These are phyloP conservation scores for Phrynosoma blainvillii DNA, from an alignment of 2,113 vertebrate genomes.

Conservation along the genomic window DNA sequence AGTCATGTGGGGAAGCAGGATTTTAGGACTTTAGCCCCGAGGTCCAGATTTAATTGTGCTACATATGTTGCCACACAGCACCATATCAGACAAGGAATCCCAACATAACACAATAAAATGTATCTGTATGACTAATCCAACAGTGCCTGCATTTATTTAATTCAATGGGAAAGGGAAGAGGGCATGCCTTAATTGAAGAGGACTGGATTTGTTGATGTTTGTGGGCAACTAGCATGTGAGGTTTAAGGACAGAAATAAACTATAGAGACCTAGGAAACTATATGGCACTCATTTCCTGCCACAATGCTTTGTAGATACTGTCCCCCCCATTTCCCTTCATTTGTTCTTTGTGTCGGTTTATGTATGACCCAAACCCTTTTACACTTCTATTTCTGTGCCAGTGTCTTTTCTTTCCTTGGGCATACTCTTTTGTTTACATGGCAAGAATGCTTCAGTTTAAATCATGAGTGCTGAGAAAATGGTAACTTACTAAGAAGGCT, in stretches of 20 bases:
- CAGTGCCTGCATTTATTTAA: background rate
- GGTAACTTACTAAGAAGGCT: background rate
- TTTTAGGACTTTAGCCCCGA: no score
- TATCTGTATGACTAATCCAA: conserved; percentile 27
- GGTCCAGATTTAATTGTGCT: no score
- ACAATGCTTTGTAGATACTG: background rate
- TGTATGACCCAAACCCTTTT: no score
- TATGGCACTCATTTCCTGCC: background rate
- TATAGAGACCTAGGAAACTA: background rate
- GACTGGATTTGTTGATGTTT: no score
- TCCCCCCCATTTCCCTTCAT: background rate
- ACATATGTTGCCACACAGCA: conserved; percentile 14
- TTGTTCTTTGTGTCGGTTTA: background rate
- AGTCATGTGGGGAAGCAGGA: no score
- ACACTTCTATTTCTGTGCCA: background rate
- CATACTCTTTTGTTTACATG: background rate
- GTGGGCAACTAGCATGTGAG: no score
- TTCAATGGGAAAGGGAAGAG: no score
- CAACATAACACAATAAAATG: conserved; percentile 38
- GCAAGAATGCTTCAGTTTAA: background rate
- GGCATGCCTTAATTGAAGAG: background rate
- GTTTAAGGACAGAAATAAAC: background rate
- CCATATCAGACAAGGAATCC: conserved; percentile 30
- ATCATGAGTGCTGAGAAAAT: background rate
- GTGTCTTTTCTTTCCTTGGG: background rate